A percentile compares a stretch with the other conserved stretches of the same genome.
Evolutionary conservation across 2,113 vertebrate genomes (phyloP).

Genomic region (human (Homo sapiens)): GRCh38 chr4:22748501-22749000

Average conservation of each 20-base stretch:
- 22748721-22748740: slow-evolving; percentile 86
- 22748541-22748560: slow-evolving; percentile 83
- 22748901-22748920: slow-evolving; percentile 85
- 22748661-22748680: slow-evolving; percentile 88
- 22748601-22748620: slow-evolving; percentile 87
- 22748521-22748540: slow-evolving; percentile 62
- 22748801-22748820: slow-evolving; percentile 85
- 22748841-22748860: slow-evolving; percentile 89
- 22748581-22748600: slow-evolving; percentile 86
- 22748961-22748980: slow-evolving; percentile 83
- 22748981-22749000: slow-evolving; percentile 84
- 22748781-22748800: slow-evolving; percentile 72
- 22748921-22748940: slow-evolving; percentile 88
- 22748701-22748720: slow-evolving; percentile 88
- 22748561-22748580: slow-evolving; percentile 83
- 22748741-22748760: slow-evolving; percentile 82
- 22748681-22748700: slow-evolving; percentile 88
- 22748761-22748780: slow-evolving; percentile 87
- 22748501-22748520: slow-evolving; percentile 6
- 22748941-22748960: slow-evolving; percentile 89
- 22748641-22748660: slow-evolving; percentile 87
- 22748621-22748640: slow-evolving; percentile 87
- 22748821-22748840: slow-evolving; percentile 86
- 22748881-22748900: slow-evolving; percentile 86
- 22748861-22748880: slow-evolving; percentile 94